These are phyloP conservation scores for Hemistola chrysoprasaria DNA, from an alignment of 2,888 invertebrate genomes.

Conservation along the genomic window DNA sequence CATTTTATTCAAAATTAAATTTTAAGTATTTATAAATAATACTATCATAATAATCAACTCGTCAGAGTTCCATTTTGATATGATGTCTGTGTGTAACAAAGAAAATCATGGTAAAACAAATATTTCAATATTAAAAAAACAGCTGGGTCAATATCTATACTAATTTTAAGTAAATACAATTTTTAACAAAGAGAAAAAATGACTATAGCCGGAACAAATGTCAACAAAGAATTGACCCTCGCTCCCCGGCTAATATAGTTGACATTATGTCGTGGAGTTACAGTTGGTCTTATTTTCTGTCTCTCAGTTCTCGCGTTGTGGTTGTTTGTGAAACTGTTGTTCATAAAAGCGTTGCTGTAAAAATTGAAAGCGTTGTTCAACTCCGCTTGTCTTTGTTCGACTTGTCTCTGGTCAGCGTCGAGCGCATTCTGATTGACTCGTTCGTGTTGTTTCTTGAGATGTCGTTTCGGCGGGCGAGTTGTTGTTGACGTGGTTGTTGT, in stretches of 20 bases:
- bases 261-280: slow-evolving; percentile 54
- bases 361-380: slow-evolving; percentile 65
- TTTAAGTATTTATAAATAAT: too few species aligned
- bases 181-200: too few species aligned
- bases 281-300: slow-evolving; percentile 73
- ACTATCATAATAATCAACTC: too few species aligned
- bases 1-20: too few species aligned
- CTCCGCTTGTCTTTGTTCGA: slow-evolving; percentile 60
- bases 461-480: slow-evolving; percentile 62
- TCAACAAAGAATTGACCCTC: slow-evolving; percentile 7
- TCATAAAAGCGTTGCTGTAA: slow-evolving; percentile 57
- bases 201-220: slow-evolving; percentile 4
- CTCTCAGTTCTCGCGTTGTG: slow-evolving; percentile 61
- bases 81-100: too few species aligned
- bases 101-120: too few species aligned
- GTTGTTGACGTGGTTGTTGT: slow-evolving; percentile 55
- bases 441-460: slow-evolving; percentile 65
- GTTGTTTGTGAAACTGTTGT: slow-evolving; percentile 43
- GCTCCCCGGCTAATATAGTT: slow-evolving; percentile 43
- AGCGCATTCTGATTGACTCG: slow-evolving; percentile 62
- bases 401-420: slow-evolving; percentile 54
- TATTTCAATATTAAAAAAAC: too few species aligned
- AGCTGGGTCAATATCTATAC: too few species aligned
- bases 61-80: too few species aligned
- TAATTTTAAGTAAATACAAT: too few species aligned